A percentile compares a stretch with the other conserved stretches of the same genome.
Conservation (phyloP, 2,888 invertebrate species). For the Nomada ferruginata region DNA sequence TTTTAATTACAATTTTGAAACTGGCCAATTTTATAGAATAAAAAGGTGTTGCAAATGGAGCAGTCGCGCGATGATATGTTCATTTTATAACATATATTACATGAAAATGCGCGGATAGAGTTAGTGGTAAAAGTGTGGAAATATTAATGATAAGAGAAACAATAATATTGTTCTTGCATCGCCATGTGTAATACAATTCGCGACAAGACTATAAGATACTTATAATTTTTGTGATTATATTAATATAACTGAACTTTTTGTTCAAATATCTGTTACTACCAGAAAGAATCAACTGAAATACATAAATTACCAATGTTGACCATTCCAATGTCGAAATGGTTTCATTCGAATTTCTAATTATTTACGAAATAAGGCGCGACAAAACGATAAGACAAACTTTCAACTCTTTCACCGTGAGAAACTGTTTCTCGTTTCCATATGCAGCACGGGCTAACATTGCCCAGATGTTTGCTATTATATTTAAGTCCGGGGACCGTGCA, state of each 20-base stretch:
- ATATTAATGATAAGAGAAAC: too few relatives aligned
- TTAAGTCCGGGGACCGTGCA: neutral
- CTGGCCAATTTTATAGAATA: too few relatives aligned
- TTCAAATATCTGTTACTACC: neutral
- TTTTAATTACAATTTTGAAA: too few relatives aligned
- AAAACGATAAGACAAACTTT: neutral
- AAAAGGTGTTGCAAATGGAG: too few relatives aligned
- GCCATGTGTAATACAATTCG: neutral
- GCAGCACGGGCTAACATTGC: constrained; percentile 8
- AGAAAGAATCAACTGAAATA: neutral
- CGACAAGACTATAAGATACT: constrained; percentile 9
- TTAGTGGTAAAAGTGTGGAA: too few relatives aligned
- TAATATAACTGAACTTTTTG: neutral
- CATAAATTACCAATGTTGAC: constrained; percentile 4
- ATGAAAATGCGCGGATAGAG: too few relatives aligned
- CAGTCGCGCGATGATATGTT: too few relatives aligned
- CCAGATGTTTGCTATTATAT: constrained; percentile 12
- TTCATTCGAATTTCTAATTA: neutral
- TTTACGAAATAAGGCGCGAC: neutral
- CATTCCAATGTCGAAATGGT: neutral
- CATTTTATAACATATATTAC: too few relatives aligned
- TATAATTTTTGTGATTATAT: neutral
- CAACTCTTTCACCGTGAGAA: neutral
- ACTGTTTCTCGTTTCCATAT: constrained; percentile 10
- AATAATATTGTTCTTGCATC: too few relatives aligned